Evolutionary conservation across 1,140 invertebrate genomes (phyloP).

Genomic region (Tyrophagus putrescentiae): DNA sequence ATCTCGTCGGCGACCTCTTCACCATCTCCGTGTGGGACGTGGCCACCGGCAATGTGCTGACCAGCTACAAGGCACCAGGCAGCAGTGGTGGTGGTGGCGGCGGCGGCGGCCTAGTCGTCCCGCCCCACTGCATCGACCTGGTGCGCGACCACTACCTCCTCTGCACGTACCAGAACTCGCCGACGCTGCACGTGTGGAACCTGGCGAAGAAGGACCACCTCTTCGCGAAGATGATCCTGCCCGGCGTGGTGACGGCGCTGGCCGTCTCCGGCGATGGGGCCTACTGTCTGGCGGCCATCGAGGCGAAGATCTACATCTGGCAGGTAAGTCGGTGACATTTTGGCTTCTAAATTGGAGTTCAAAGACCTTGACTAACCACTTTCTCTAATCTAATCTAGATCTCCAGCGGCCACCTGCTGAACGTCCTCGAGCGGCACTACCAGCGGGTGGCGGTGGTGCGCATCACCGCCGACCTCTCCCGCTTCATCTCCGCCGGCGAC

Average conservation of each 20-base stretch:
- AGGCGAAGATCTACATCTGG: slow-evolving; percentile 70
- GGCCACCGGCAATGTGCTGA: background rate
- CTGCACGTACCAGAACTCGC: slow-evolving; percentile 10
- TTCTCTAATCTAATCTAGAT: slow-evolving; percentile 34
- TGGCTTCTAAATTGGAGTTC: background rate
- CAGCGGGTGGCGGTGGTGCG: slow-evolving; percentile 55
- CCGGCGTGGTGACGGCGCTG: slow-evolving; percentile 54
- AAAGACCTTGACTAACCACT: background rate
- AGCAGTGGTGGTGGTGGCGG: too few relatives aligned
- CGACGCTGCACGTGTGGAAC: slow-evolving; percentile 19
- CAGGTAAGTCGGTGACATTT: slow-evolving; percentile 32
- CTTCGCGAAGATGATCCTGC: slow-evolving; percentile 51
- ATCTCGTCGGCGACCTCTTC: background rate
- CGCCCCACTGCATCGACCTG: slow-evolving; percentile 36
- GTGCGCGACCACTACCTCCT: slow-evolving; percentile 19
- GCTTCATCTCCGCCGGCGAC: slow-evolving; percentile 57
- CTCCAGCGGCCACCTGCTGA: slow-evolving; percentile 53
- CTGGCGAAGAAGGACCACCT: slow-evolving; percentile 28
- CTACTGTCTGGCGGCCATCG: slow-evolving; percentile 57
- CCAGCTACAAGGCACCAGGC: background rate
- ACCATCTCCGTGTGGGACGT: slow-evolving; percentile 16
- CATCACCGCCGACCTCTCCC: slow-evolving; percentile 53
- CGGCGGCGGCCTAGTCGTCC: slow-evolving; percentile 33
- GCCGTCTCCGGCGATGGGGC: slow-evolving; percentile 48
- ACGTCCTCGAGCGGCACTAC: slow-evolving; percentile 56